phyloP scores from a whole-genome alignment of 2,113 vertebrate genomes.

The Corythornis madagascariensis region DNA sequence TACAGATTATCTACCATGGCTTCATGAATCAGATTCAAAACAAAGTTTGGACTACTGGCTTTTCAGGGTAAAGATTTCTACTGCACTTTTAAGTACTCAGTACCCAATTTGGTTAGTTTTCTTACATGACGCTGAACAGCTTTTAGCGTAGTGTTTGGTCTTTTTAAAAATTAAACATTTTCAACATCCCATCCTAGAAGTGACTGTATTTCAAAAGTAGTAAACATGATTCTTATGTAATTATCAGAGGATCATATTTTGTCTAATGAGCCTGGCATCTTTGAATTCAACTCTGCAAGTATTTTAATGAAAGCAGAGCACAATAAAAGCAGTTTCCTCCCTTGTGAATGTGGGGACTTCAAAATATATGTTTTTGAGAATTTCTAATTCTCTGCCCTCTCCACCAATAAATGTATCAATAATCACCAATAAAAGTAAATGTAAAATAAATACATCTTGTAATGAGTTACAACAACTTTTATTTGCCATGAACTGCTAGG shows the following conservation, averaged over 20 bases:
- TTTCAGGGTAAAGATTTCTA: not conserved
- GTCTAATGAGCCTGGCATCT: constrained; percentile 1
- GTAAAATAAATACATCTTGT: not conserved
- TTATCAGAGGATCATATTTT: not conserved
- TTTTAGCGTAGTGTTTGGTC: not conserved
- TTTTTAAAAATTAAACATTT: not conserved
- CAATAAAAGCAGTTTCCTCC: not conserved
- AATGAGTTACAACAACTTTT: not conserved
- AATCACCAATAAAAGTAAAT: too few species aligned
- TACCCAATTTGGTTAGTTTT: not conserved
- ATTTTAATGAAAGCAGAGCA: not conserved
- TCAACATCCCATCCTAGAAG: not conserved
- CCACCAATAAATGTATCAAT: not conserved
- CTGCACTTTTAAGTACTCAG: not conserved
- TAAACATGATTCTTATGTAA: not conserved
- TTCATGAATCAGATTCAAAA: not conserved
- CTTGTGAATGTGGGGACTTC: constrained; percentile 2
- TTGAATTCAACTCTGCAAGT: constrained; percentile 41
- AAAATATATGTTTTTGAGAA: not conserved
- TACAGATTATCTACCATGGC: not conserved
- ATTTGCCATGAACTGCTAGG: not conserved
- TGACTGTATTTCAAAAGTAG: not conserved
- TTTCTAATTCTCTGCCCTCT: not conserved
- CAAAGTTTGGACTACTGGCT: not conserved
- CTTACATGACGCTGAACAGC: not conserved